These are phyloP conservation scores for Holacanthella duospinosa DNA, from an alignment of 2,888 invertebrate genomes.

Conservation along the genomic window DNA sequence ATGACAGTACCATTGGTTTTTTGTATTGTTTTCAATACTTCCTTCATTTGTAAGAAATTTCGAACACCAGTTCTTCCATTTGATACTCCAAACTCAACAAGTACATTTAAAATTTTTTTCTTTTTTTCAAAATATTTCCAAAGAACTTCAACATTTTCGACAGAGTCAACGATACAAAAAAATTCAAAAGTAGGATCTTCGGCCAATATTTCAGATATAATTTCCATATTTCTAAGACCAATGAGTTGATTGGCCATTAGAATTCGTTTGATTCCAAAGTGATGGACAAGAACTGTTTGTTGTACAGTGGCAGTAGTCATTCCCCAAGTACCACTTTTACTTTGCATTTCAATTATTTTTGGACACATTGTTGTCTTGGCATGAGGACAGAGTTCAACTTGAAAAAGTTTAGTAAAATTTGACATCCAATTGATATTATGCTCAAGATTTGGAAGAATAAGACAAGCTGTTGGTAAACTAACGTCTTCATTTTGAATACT, in stretches of 20 bases:
- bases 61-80: conserved; percentile 31
- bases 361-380: conserved; percentile 33
- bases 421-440: conserved; percentile 31
- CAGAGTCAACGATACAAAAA: conserved; percentile 28
- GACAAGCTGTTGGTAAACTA: conserved; percentile 26
- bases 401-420: conserved; percentile 20
- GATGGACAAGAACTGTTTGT: conserved; percentile 13
- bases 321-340: conserved; percentile 18
- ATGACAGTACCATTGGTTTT: conserved; percentile 16
- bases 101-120: conserved; percentile 22
- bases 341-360: conserved; percentile 22
- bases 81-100: conserved; percentile 23
- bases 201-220: conserved; percentile 22
- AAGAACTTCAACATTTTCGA: conserved; percentile 19
- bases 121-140: conserved; percentile 19
- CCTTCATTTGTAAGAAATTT: conserved; percentile 13
- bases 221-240: conserved; percentile 28
- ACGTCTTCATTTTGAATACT: conserved; percentile 25
- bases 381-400: conserved; percentile 25
- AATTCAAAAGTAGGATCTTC: conserved; percentile 23
- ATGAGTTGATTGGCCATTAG: conserved; percentile 32
- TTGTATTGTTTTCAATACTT: conserved; percentile 13
- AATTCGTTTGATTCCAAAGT: conserved; percentile 16
- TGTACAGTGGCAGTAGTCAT: conserved; percentile 25
- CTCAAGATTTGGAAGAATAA: conserved; percentile 14